phyloP scores from a whole-genome alignment of 2,113 vertebrate species.

The Oplegnathus fasciatus region DNA sequence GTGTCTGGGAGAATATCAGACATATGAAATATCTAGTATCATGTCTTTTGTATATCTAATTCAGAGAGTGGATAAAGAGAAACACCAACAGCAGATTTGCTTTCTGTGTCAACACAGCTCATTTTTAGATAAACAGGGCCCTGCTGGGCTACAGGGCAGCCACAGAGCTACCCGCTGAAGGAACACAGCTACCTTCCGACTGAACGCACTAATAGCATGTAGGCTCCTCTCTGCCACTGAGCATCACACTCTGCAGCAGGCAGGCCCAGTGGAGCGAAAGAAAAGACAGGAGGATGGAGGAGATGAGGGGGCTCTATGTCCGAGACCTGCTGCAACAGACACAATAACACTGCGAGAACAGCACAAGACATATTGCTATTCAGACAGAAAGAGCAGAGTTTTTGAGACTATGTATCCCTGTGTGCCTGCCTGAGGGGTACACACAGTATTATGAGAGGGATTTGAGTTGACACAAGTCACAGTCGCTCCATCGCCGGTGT shows the following conservation, averaged over 20 bases:
- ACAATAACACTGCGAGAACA: slow-evolving; percentile 47
- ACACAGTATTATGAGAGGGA: slow-evolving; percentile 76
- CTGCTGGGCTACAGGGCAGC: slow-evolving; percentile 41
- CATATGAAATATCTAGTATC: background rate
- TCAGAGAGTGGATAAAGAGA: slow-evolving; percentile 5
- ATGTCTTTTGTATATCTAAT: slow-evolving; percentile 6
- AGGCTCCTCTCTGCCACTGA: slow-evolving; percentile 53
- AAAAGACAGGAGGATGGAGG: slow-evolving; percentile 37
- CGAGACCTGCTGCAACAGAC: slow-evolving; percentile 64
- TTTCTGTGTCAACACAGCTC: slow-evolving; percentile 31
- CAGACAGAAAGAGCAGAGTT: slow-evolving; percentile 64
- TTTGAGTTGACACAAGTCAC: slow-evolving; percentile 82
- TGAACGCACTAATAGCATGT: slow-evolving; percentile 59
- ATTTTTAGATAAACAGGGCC: slow-evolving; percentile 54
- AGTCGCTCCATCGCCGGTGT: slow-evolving; percentile 71
- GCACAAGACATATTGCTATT: slow-evolving; percentile 68
- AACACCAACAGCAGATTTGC: slow-evolving; percentile 25
- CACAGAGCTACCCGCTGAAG: slow-evolving; percentile 39
- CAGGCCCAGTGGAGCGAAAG: slow-evolving; percentile 55
- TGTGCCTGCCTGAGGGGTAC: slow-evolving; percentile 74
- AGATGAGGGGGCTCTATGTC: slow-evolving; percentile 59
- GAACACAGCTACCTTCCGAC: slow-evolving; percentile 50
- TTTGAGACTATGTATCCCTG: slow-evolving; percentile 49
- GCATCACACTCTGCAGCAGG: slow-evolving; percentile 56
- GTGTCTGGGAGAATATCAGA: background rate